Conservation (phyloP, 2,797 vertebrate genomes). For the Anolis apletophallus region DNA sequence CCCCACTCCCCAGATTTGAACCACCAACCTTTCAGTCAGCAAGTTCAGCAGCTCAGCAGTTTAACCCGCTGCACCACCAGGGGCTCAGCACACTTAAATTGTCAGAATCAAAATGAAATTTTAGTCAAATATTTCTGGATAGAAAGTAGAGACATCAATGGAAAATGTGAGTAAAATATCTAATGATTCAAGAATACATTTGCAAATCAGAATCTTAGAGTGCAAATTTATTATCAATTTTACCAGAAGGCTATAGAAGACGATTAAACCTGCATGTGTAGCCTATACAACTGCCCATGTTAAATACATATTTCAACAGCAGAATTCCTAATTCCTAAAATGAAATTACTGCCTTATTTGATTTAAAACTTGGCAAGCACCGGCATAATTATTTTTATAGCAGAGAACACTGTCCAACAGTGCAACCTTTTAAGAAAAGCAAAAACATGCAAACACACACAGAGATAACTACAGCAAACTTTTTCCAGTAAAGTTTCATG, state of each 20-base stretch:
- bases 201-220: background rate
- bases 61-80: too few species aligned
- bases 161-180: background rate
- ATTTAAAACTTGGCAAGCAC: conserved; percentile 2
- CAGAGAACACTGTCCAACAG: conserved; percentile 4
- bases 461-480: background rate
- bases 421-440: background rate
- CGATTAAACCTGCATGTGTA: background rate
- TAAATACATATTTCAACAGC: background rate
- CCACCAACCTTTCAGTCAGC: too few species aligned
- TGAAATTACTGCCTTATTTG: conserved; percentile 10
- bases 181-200: background rate
- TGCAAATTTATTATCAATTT: background rate
- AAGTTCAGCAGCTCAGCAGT: too few species aligned
- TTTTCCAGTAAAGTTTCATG: background rate
- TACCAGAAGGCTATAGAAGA: background rate
- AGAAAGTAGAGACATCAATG: background rate
- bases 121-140: background rate
- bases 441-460: background rate
- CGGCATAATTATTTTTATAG: conserved; percentile 23
- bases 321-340: background rate
- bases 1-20: too few species aligned
- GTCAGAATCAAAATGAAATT: too few species aligned
- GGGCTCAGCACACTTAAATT: too few species aligned
- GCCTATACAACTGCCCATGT: background rate